Base-by-base conservation (phyloP, 2,797 vertebrate species). In the Danio jaintianensis region DNA sequence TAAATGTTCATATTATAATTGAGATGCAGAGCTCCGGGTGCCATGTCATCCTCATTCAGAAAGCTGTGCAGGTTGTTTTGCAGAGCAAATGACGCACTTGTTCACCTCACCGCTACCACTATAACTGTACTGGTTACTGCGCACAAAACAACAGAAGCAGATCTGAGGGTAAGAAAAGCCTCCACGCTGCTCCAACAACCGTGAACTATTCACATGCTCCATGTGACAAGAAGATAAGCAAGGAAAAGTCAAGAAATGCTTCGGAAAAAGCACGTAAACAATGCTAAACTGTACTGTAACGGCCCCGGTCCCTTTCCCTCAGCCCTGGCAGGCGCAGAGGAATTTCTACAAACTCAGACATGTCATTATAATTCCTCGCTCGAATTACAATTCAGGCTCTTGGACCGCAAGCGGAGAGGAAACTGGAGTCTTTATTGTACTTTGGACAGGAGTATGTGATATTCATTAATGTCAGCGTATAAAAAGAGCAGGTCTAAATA, bases 271-370 rank as follows among this genome's bases (percentile, higher is more conserved):
- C 90, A 92, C 81, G 87, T 81, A 91, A 93, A 92, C 92, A 93
- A 88, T 88, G 90, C 92, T 90, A 89, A 85, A 89, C 76, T 89
- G 89, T 91, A 85, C 86, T 90, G 85, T 91, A 91, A 91, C 91
- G 90, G 90, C 76, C 83, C 80, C 78, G 83, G 87, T 86, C 81
- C 82, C 67, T 82, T 86, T 29, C 29, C 29, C 84, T 87, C 61
- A 83, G 87, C 83, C 82, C 89, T 89, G 91, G 89, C 92, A 92
- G 84, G 90, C 73, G 6, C 79, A 71, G 52, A 90, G 91, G 92
- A 91, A 93, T 92, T 92, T 88, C 90, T 84, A 90, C 92, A 92
- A 91, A 93, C 86, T 91, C 91, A 93, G 92, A 93, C 93, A 89
- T 94, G 92, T 92, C 92, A 88, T 92, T 92, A 86, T 91, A 88